Conservation (phyloP, 2,797 vertebrate species). For the Gymnoscopelus microlampas region DNA sequence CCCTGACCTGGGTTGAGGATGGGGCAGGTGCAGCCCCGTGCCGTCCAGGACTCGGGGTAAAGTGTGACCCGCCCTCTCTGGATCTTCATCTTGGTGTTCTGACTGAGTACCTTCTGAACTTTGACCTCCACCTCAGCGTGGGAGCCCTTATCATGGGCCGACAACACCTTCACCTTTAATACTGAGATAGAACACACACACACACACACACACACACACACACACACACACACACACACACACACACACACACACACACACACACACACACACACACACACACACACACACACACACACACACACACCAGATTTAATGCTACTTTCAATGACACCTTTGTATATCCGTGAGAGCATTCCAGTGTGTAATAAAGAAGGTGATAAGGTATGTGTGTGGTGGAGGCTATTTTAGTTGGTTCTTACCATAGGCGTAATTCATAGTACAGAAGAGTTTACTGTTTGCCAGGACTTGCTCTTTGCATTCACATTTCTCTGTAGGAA, state of each 20-base stretch:
- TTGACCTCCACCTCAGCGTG: conserved; percentile 96
- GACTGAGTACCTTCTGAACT: conserved; percentile 93
- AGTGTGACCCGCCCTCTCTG: conserved; percentile 85
- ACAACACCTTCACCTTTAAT: conserved; percentile 93
- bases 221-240: conserved; percentile 3
- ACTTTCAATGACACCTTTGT: not conserved
- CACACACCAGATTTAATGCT: too few relatives aligned
- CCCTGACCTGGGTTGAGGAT: conserved; percentile 93
- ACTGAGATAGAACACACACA: conserved; percentile 70
- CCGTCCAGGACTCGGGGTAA: conserved; percentile 97
- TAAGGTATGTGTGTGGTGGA: not conserved
- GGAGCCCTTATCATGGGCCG: conserved; percentile 96
- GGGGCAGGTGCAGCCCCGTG: conserved; percentile 95
- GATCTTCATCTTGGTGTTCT: conserved; percentile 90
- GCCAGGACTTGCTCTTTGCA: conserved; percentile 94
- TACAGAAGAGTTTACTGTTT: conserved; percentile 92
- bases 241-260: conserved; percentile 2
- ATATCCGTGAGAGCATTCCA: not conserved
- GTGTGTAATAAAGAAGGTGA: not conserved
- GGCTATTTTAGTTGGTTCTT: conserved; percentile 61
- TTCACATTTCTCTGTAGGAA: conserved; percentile 90
- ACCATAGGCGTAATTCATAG: conserved; percentile 96
- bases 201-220: not conserved
- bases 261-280: conserved; percentile 8
- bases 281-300: too few relatives aligned